These are phyloP conservation scores for Nyctibius bracteatus DNA, from an alignment of 2,113 vertebrate genomes.

Conservation along the genomic window DNA sequence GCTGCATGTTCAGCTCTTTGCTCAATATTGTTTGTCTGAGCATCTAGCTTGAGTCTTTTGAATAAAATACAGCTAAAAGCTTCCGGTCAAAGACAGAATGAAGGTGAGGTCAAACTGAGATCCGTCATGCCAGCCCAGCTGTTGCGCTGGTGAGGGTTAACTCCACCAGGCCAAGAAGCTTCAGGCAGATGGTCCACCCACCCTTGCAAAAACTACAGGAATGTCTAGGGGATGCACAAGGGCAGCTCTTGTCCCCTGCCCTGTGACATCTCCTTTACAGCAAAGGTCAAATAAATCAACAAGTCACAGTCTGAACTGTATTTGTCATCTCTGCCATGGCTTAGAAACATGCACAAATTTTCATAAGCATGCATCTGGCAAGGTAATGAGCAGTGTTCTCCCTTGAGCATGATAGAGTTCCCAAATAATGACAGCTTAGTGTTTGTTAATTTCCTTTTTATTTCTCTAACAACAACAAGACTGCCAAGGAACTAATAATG, in stretches of 20 bases:
- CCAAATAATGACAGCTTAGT: not conserved
- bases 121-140: not conserved
- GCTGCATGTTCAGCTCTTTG: fast-evolving
- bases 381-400: not conserved
- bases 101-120: not conserved
- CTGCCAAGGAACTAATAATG: not conserved
- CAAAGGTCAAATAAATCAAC: not conserved
- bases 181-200: not conserved
- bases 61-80: not conserved
- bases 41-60: not conserved
- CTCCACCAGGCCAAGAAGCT: not conserved
- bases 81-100: not conserved
- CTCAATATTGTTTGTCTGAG: not conserved
- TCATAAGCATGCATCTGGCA: not conserved
- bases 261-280: not conserved
- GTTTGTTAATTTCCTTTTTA: not conserved
- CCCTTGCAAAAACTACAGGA: not conserved
- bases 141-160: not conserved
- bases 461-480: not conserved
- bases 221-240: not conserved
- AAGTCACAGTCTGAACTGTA: not conserved
- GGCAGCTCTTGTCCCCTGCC: not conserved
- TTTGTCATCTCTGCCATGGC: not conserved
- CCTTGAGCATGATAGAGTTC: not conserved
- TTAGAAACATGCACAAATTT: not conserved